Evolutionary conservation across 1,140 invertebrate genomes (phyloP), one percentile per base, ranked within the genome.

Genomic region (Carposina sasakii): DNA sequence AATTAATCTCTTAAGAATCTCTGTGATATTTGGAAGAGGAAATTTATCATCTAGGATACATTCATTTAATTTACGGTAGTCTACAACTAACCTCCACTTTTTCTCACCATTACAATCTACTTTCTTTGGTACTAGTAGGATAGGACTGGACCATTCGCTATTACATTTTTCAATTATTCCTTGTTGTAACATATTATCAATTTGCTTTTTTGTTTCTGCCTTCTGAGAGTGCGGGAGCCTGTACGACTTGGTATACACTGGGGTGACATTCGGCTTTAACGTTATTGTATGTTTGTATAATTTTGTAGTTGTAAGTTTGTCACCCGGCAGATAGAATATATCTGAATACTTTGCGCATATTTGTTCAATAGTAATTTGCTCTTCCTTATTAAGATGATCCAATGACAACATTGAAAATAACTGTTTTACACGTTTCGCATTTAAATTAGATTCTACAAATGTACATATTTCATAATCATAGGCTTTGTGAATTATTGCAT

Each of bases 141-240:
- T 22, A n/a, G 42, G 42, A 31, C 42, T 45, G 2, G 42, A 45
- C 42, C 28, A 45, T 20, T 45, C 42, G 13, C 28, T 33, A n/a
- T 4, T 12, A 21, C 36, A 39, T 6, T 20, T 9, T 22, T 39
- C 36, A 4, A 39, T 39, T 13, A 39, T 39, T 9, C 13, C 1
- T 12, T 39, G 12, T 21, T 20, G 10, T 3, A 39, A 10, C 19
- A 39, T 21, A 21, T 39, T 10, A 1, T 39, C 10, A 3, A 39
- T 10, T 20, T 39, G 36, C 3, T 39, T 39, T 21, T 39, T 10
- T 21, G n/a, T 21, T 21, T 39, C 36, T 9, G 17, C 9, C 19
- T 22, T 39, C 9, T 21, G 19, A 15, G 17, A 6, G 2, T 21
- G 9, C 20, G 36, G 36, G 1, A 39, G 9, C 9, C 36, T 19